phyloP scores from a whole-genome alignment of 30 jellyfish, hydroid and myxozoan species.

The Haliclystus octoradiatus region DNA sequence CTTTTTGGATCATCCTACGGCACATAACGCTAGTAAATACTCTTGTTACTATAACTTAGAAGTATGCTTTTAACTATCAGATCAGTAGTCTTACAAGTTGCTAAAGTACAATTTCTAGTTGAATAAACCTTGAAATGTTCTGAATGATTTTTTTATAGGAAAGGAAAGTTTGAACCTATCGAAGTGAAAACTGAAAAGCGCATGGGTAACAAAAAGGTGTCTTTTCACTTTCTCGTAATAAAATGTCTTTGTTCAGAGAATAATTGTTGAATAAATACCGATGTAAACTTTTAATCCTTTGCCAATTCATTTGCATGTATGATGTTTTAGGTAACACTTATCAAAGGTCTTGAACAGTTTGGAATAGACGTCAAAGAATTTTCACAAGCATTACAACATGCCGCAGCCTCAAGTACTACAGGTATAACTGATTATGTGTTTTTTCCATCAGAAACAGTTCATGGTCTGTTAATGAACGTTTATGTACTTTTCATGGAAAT shows the following conservation, averaged over 20 bases:
- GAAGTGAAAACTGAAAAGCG: conserved; percentile 73
- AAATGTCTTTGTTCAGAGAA: conserved; percentile 3
- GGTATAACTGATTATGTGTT: conserved; percentile 22
- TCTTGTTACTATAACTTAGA: no score
- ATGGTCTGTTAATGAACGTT: no score
- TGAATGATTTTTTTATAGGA: conserved; percentile 32
- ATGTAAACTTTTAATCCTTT: neutral
- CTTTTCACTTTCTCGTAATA: neutral
- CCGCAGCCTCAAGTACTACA: conserved; percentile 98
- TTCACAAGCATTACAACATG: conserved; percentile 69
- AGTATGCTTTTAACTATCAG: no score
- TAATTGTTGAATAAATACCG: neutral
- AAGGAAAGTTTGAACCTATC: conserved; percentile 67
- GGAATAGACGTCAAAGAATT: conserved; percentile 85
- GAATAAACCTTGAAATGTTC: no score
- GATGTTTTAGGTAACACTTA: conserved; percentile 65
- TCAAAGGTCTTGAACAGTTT: conserved; percentile 65
- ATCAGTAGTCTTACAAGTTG: no score
- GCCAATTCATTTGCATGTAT: neutral
- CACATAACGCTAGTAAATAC: no score
- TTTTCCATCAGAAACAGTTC: no score
- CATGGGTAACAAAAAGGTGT: conserved; percentile 92
- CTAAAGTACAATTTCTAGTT: no score
- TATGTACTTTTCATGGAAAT: no score
- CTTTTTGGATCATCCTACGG: no score